Conservation (phyloP, 1,140 invertebrate genomes). For the Cotesia typhae region DNA sequence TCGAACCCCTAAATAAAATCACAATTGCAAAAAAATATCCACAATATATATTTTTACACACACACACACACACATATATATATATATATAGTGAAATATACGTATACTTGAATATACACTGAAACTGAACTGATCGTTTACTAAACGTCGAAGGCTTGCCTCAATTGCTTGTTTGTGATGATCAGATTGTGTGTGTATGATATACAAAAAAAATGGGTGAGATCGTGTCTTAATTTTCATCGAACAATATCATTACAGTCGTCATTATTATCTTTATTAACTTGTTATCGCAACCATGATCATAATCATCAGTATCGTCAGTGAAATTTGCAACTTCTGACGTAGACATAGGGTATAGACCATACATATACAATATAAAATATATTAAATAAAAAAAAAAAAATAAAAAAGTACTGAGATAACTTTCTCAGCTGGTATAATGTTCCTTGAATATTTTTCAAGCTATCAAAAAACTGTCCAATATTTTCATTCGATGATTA, state of each 20-base stretch:
- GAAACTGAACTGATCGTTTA: neutral
- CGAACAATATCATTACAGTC: neutral
- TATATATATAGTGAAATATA: no score
- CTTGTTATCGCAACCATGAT: no score
- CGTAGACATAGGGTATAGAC: neutral
- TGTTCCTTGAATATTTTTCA: constrained; percentile 29
- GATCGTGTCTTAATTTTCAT: constrained; percentile 29
- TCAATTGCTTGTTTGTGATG: constrained; percentile 34
- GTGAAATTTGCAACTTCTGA: no score
- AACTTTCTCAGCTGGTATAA: constrained; percentile 18
- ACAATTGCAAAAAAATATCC: no score
- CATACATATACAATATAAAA: neutral
- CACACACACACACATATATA: no score
- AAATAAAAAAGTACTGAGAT: neutral
- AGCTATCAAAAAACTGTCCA: constrained; percentile 24
- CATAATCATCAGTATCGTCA: no score
- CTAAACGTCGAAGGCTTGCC: constrained; percentile 25
- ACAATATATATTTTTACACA: no score
- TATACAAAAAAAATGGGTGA: constrained; percentile 37
- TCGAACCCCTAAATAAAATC: no score
- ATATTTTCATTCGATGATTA: constrained; percentile 19
- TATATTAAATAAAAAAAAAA: neutral
- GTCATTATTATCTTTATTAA: neutral
- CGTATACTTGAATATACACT: neutral
- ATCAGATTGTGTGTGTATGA: constrained; percentile 29